A percentile compares a stretch with the other conserved stretches of the same genome.
Evolutionary conservation across 2,797 vertebrate genomes (phyloP).

Genomic region (Macroramphosus scolopax): DNA sequence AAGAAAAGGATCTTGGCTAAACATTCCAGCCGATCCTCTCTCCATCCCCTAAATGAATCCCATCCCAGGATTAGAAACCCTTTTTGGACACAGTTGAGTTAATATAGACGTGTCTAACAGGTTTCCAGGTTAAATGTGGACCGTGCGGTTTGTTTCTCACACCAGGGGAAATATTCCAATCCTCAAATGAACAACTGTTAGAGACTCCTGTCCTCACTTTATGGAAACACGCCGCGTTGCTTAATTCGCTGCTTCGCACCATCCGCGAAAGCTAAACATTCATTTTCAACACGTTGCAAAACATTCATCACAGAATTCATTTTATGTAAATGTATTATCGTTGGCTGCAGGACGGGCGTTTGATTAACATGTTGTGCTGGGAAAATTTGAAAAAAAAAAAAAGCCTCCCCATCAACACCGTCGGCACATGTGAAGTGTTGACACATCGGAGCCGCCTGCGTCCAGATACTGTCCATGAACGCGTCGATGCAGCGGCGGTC

Average conservation of each 20-base stretch:
- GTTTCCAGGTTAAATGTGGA: constrained; percentile 29
- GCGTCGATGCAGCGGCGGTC: constrained; percentile 42
- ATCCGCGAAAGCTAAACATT: no score
- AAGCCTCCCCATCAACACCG: constrained; percentile 16
- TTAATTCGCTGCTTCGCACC: no score
- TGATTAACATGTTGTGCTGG: constrained; percentile 17
- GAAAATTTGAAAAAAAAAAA: constrained; percentile 12
- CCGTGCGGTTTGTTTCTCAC: constrained; percentile 25
- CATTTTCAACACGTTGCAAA: constrained; percentile 17
- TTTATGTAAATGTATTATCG: constrained; percentile 11
- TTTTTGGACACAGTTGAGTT: constrained; percentile 34
- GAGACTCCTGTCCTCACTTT: constrained; percentile 31
- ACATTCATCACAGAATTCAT: constrained; percentile 2
- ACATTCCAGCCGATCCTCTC: constrained; percentile 9
- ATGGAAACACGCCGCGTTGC: constrained; percentile 3
- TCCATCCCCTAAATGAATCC: constrained; percentile 25
- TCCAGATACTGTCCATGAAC: constrained; percentile 42
- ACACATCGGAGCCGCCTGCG: constrained; percentile 16
- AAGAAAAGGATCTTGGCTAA: no score
- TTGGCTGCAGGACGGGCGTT: neutral
- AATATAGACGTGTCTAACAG: constrained; percentile 27
- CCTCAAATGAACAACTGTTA: constrained; percentile 29
- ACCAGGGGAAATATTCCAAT: constrained; percentile 27
- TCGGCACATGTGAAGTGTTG: constrained; percentile 31
- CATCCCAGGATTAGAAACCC: constrained; percentile 30